Conservation (phyloP, 2,888 invertebrate species). For the Epinotia demarniana region DNA sequence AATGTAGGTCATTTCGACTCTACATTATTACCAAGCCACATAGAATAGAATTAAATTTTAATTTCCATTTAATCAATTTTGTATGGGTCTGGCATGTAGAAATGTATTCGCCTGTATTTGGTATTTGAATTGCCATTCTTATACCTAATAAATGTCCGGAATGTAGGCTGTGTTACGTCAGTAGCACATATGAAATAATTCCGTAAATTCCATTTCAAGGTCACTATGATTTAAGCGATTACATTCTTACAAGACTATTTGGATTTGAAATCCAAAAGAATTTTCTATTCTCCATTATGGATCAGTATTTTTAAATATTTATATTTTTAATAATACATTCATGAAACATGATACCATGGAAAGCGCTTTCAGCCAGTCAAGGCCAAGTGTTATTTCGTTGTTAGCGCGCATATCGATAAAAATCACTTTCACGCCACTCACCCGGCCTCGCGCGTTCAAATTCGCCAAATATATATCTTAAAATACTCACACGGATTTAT, state of each 20-base stretch:
- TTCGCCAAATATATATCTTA: conserved; percentile 77
- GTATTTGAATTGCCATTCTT: conserved; percentile 11
- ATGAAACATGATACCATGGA: conserved; percentile 55
- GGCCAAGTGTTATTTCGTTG: conserved; percentile 60
- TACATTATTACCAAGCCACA: conserved; percentile 4
- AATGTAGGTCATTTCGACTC: conserved; percentile 29
- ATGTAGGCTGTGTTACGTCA: conserved; percentile 42
- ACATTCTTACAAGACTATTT: background rate
- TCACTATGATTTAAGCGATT: conserved; percentile 23
- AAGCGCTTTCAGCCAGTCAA: conserved; percentile 58
- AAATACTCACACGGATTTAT: conserved; percentile 76
- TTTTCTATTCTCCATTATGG: background rate
- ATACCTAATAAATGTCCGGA: background rate
- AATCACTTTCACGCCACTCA: conserved; percentile 76
- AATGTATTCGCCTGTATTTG: conserved; percentile 18
- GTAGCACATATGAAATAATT: conserved; percentile 32
- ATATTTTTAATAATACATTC: conserved; percentile 33
- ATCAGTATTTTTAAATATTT: background rate
- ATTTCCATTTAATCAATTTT: background rate
- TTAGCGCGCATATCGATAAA: conserved; percentile 59
- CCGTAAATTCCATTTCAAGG: conserved; percentile 38
- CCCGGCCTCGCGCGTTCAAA: conserved; percentile 71
- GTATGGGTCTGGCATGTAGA: background rate
- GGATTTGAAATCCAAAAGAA: too few relatives aligned
- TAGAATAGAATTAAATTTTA: background rate